Conservation (phyloP, 2,888 invertebrate species). For the Trissolcus japonicus region DNA sequence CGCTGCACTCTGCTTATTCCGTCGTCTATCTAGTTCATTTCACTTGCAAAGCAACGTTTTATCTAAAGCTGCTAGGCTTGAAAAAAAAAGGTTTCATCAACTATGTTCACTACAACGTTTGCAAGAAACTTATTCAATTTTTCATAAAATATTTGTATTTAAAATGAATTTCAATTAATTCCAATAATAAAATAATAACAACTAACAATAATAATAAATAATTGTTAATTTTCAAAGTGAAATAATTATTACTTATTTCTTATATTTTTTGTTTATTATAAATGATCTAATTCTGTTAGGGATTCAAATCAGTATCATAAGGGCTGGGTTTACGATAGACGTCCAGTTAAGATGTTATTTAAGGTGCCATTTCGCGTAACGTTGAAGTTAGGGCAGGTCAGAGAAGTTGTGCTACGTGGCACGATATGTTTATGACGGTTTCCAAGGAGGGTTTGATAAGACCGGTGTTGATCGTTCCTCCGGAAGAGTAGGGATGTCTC, state of each 20-base stretch:
- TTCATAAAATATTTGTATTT: background rate
- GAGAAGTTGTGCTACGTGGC: constrained; percentile 60
- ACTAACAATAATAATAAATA: constrained; percentile 20
- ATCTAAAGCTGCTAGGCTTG: constrained; percentile 51
- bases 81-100: constrained; percentile 52
- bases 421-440: constrained; percentile 73
- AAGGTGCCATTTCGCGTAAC: constrained; percentile 72
- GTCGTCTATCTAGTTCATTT: constrained; percentile 54
- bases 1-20: constrained; percentile 46
- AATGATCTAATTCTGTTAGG: background rate
- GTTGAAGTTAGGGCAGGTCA: constrained; percentile 73
- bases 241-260: background rate
- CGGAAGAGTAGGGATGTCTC: constrained; percentile 40
- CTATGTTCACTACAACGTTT: constrained; percentile 37
- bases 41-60: constrained; percentile 55
- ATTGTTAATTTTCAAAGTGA: background rate
- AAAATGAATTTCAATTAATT: background rate
- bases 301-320: constrained; percentile 44
- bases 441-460: constrained; percentile 63
- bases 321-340: constrained; percentile 64
- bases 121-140: constrained; percentile 32
- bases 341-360: constrained; percentile 74
- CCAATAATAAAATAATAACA: constrained; percentile 6
- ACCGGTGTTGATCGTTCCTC: constrained; percentile 50
- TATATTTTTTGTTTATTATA: too few relatives aligned